Conservation (phyloP, 2,113 vertebrate species). For the Aphelocoma coerulescens region DNA sequence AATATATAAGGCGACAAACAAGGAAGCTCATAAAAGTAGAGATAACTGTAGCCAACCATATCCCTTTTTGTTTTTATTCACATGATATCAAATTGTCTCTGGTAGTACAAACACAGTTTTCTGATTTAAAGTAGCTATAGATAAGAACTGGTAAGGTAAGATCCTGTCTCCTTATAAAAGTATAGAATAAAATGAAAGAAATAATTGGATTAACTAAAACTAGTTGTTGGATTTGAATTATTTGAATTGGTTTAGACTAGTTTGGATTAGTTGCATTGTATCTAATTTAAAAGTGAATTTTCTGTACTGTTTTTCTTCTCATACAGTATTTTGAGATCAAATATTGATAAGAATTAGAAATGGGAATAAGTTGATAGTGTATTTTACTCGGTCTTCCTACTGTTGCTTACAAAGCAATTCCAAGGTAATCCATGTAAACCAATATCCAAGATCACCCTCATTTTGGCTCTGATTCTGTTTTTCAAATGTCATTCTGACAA, state of each 20-base stretch:
- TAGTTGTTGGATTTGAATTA: background rate
- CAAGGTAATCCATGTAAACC: background rate
- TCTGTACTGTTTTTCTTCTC: background rate
- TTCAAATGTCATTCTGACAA: background rate
- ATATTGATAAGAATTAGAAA: background rate
- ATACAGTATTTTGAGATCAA: background rate
- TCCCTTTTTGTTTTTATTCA: background rate
- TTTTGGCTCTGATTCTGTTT: background rate
- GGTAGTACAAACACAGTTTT: background rate
- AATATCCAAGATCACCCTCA: background rate
- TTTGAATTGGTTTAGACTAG: background rate
- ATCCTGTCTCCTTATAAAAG: background rate
- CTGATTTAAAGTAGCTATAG: background rate
- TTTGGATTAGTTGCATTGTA: background rate
- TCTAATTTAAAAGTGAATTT: background rate
- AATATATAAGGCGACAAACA: background rate
- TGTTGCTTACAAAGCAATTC: background rate
- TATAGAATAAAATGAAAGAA: background rate
- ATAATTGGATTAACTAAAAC: background rate
- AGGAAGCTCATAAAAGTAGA: background rate
- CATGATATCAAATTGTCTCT: background rate
- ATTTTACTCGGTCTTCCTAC: background rate
- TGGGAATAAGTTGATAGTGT: background rate
- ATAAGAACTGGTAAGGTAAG: background rate
- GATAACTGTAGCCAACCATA: background rate